phyloP scores from a whole-genome alignment of 2,113 vertebrate species.

The Gyps fulvus region DNA sequence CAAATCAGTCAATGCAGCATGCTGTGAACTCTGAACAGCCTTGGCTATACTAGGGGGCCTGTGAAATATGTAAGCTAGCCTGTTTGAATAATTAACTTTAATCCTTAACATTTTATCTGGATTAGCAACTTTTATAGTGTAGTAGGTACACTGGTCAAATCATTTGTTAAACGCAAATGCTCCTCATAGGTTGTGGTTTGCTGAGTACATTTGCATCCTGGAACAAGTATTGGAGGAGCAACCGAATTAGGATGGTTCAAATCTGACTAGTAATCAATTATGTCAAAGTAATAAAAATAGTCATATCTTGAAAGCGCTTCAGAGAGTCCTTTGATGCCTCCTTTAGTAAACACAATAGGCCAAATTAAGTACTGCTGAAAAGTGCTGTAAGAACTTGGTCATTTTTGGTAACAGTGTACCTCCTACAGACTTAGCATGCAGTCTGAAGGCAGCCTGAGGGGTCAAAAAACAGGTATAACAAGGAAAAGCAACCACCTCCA shows the following conservation, averaged over 20 bases:
- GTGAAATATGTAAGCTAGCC: background rate
- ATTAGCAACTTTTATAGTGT: background rate
- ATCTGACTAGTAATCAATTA: slow-evolving; percentile 10
- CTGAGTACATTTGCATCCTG: background rate
- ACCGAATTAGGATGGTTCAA: background rate
- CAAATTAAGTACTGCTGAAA: background rate
- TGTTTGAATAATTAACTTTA: background rate
- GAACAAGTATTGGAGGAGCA: background rate
- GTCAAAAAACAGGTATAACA: background rate
- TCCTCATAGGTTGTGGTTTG: background rate
- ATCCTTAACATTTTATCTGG: background rate
- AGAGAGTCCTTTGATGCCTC: background rate
- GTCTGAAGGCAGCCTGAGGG: background rate
- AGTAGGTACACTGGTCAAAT: background rate
- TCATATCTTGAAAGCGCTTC: background rate
- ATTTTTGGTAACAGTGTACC: background rate
- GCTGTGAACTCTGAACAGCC: background rate
- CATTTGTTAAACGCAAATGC: background rate
- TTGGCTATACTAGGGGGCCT: background rate
- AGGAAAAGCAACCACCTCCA: background rate
- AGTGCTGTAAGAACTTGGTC: background rate
- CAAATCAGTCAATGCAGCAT: background rate
- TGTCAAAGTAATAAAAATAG: background rate
- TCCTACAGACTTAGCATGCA: background rate
- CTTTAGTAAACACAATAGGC: slow-evolving; percentile 4